A percentile compares a stretch with the other conserved stretches of the same genome.
phyloP scores from a whole-genome alignment of 1,140 invertebrate genomes.

The Halesus radiatus region DNA sequence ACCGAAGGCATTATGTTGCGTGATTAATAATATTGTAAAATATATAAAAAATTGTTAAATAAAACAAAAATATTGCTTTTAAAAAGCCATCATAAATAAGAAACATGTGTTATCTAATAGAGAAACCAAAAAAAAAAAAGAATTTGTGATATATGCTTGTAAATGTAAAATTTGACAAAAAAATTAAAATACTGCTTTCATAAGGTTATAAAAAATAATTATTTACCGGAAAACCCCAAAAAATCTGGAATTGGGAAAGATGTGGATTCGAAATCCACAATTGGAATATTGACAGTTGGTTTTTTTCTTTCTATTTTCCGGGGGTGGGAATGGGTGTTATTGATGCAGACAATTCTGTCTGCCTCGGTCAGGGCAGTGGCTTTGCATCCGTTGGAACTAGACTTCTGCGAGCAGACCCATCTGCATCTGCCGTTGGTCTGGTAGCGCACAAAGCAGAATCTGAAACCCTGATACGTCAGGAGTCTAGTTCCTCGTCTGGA shows the following conservation, averaged over 20 bases:
- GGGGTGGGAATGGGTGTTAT: conserved; percentile 26
- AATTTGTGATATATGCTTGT: too few relatives aligned
- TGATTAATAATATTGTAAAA: too few relatives aligned
- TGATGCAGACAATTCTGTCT: conserved; percentile 11
- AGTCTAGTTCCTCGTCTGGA: conserved; percentile 34
- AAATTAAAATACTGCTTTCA: too few relatives aligned
- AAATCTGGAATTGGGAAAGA: conserved; percentile 21
- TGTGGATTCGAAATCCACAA: conserved; percentile 18
- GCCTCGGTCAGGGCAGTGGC: conserved; percentile 11
- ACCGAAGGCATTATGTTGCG: too few relatives aligned
- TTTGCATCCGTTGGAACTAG: conserved; percentile 29
- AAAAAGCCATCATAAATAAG: too few relatives aligned
- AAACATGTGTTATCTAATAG: too few relatives aligned
- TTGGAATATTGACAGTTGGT: conserved; percentile 35
- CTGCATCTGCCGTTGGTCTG: conserved; percentile 9
- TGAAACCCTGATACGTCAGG: conserved; percentile 35
- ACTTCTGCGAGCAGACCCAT: conserved; percentile 40
- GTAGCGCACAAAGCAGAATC: conserved; percentile 23
- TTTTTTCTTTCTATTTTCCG: conserved; percentile 19
- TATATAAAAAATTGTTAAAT: too few relatives aligned
- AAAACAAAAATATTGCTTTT: too few relatives aligned
- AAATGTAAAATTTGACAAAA: too few relatives aligned
- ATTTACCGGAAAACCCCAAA: conserved; percentile 8
- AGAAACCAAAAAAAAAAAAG: too few relatives aligned
- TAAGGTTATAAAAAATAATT: neutral